Conservation (phyloP, 2,888 invertebrate genomes). For the Schizaphis graminum region DNA sequence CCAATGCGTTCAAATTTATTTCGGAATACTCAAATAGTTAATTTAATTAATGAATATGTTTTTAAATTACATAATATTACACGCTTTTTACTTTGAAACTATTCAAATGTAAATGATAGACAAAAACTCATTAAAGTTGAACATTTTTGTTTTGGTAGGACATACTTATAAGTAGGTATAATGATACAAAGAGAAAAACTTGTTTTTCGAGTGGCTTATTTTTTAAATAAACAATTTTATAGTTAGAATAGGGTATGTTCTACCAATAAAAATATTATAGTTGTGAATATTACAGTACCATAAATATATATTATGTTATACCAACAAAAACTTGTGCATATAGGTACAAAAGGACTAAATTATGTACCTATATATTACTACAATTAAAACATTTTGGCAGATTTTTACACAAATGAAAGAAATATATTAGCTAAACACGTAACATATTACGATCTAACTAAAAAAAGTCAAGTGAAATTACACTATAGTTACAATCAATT, state of each 20-base stretch:
- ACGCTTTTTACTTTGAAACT: background rate
- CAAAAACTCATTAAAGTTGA: background rate
- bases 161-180: background rate
- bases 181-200: background rate
- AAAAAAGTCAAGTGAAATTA: background rate
- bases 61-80: background rate
- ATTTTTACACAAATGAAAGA: background rate
- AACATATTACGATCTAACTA: background rate
- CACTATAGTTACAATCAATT: background rate
- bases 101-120: background rate
- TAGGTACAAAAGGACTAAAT: background rate
- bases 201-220: background rate
- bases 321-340: conserved; percentile 19
- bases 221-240: background rate
- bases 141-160: background rate
- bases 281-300: background rate
- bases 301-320: background rate
- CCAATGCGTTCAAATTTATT: conserved; percentile 47
- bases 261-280: background rate
- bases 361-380: background rate
- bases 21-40: conserved; percentile 38
- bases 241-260: background rate
- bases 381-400: background rate
- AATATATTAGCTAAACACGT: background rate
- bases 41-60: conserved; percentile 37